Evolutionary conservation across 2,888 invertebrate species (phyloP).

Genomic region (Polyommatus icarus): DNA sequence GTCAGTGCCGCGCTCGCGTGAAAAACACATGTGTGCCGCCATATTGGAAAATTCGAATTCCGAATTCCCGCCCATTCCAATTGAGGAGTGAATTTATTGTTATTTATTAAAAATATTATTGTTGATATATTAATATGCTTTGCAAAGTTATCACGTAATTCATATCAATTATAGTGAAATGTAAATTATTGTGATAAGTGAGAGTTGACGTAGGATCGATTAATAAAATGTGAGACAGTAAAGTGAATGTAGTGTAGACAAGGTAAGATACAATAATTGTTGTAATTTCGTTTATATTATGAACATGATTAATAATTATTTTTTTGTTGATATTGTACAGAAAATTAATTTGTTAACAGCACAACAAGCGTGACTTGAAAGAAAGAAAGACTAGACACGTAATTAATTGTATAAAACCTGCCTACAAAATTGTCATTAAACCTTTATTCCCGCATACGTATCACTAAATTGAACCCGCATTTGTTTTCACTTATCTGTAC

Average conservation of each 20-base stretch:
- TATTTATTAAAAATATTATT: not conserved
- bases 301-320: no score
- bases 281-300: no score
- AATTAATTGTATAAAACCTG: not conserved
- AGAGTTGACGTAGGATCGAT: not conserved
- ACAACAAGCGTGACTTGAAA: no score
- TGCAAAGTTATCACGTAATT: not conserved
- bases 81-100: not conserved
- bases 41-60: constrained; percentile 44
- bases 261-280: not conserved
- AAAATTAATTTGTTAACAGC: no score
- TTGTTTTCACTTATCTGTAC: not conserved
- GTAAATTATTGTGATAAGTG: not conserved
- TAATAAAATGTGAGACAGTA: not conserved
- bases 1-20: constrained; percentile 58
- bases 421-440: not conserved
- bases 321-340: no score
- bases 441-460: not conserved
- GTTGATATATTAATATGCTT: not conserved
- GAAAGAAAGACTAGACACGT: not conserved
- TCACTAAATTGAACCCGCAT: not conserved
- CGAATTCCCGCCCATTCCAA: constrained; percentile 56
- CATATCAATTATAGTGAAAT: not conserved
- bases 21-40: constrained; percentile 52
- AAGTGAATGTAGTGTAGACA: not conserved